Percentiles rank a stretch among this genome's conserved stretches.
Conservation (phyloP, 2,888 invertebrate species). For the Charanyca ferruginea region DNA sequence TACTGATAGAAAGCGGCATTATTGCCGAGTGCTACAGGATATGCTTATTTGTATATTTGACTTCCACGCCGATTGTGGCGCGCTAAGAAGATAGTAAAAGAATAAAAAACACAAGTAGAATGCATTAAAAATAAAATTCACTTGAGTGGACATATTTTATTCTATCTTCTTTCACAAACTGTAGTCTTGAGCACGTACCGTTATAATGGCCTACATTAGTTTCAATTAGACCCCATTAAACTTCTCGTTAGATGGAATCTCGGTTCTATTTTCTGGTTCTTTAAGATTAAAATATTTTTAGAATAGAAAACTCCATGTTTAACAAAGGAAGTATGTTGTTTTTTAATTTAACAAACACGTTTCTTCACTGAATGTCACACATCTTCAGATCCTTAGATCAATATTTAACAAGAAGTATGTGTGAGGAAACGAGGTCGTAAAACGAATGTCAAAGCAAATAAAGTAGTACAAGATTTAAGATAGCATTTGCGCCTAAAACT, state of each 20-base stretch:
- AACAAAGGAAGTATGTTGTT: no score
- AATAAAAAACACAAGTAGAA: slow-evolving; percentile 19
- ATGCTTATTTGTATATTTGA: no score
- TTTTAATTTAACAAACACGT: no score
- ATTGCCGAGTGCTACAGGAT: no score
- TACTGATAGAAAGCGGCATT: no score
- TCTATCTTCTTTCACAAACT: slow-evolving; percentile 47
- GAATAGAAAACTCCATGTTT: not conserved
- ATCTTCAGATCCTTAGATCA: not conserved
- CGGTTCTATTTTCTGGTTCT: slow-evolving; percentile 24
- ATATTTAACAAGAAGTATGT: slow-evolving; percentile 30
- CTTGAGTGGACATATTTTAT: slow-evolving; percentile 43
- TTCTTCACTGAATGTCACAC: no score
- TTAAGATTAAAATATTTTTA: slow-evolving; percentile 29
- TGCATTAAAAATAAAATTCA: slow-evolving; percentile 40
- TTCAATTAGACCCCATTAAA: slow-evolving; percentile 54
- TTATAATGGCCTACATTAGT: slow-evolving; percentile 55
- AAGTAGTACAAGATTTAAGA: slow-evolving; percentile 27
- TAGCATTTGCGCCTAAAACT: slow-evolving; percentile 8
- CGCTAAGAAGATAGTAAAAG: slow-evolving; percentile 5
- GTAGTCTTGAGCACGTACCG: slow-evolving; percentile 46
- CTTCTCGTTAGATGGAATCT: slow-evolving; percentile 35
- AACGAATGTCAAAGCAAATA: slow-evolving; percentile 33
- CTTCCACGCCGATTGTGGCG: no score
- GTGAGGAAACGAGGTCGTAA: slow-evolving; percentile 22